Base-by-base conservation (phyloP, 2,888 invertebrate species). In the Protodeltote pygarga region DNA sequence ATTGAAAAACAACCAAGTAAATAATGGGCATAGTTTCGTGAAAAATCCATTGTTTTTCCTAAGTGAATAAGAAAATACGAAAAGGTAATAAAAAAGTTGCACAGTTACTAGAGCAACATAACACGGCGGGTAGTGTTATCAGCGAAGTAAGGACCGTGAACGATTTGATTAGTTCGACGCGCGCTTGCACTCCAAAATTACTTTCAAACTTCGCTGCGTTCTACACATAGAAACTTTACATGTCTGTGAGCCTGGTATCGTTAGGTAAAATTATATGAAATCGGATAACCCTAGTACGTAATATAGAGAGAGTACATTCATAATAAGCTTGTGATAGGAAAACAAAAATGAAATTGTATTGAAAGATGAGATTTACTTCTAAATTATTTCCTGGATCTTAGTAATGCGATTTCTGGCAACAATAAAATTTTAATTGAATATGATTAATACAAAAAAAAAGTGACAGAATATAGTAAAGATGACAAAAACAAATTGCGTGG, bases 91-190 rank as follows among this genome's bases (percentile, higher is more conserved):
- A 71, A 65, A 65, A 69, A 68, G 61, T 50, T 60, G 41, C 41
- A 51, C 45, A 64, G 77, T 75, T 80, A 85, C 84, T 72, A 83
- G 79, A 79, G 80, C 71, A 81, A 75, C 83, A 83, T 76, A 76
- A 67, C 64, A 74, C 69, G 63, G 72, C 65, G 65, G 66, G 74
- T 65, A 62, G 67, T 77, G 81, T 88, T 90, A 91, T 89, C 90
- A 85, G 84, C 76, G 72, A 67, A 74, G 79, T 79, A 85, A 85
- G 85, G 76, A 89, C 87, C 90, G 88, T 89, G 85, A 87, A 90
- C 83, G 84, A 89, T 87, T 89, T 86, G 89, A 90, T 91, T 91
- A 88, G 85, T 86, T 85, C 86, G 83, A 86, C 87, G 86, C 87
- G 84, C 83, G 86, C 83, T 77, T 87, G 88, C 86, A 89, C 85